Conservation (phyloP, 2,888 invertebrate genomes). For the Hedya salicella region DNA sequence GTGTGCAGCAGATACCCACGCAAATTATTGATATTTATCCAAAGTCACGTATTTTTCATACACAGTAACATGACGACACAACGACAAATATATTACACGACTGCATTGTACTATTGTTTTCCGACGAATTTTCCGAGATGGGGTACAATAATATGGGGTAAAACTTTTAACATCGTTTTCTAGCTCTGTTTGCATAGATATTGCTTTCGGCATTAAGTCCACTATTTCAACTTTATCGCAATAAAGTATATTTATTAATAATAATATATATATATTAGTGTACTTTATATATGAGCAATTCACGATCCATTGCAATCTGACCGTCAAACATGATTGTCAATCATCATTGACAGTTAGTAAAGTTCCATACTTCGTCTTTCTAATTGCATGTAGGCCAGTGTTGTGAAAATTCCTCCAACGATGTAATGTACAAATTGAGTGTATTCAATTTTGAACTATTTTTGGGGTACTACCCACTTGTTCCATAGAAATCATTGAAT, state of each 20-base stretch:
- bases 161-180: neutral
- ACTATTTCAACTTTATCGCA: neutral
- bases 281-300: too few species aligned
- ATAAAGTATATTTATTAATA: neutral
- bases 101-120: too few species aligned
- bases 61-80: too few species aligned
- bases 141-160: neutral
- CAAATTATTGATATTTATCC: too few species aligned
- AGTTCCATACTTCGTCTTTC: neutral
- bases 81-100: too few species aligned
- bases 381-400: neutral
- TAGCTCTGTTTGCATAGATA: neutral
- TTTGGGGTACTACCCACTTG: too few species aligned
- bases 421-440: constrained; percentile 22
- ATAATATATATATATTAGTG: neutral
- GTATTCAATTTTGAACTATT: constrained; percentile 20
- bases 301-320: too few species aligned
- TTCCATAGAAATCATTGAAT: too few species aligned
- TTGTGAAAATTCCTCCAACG: constrained; percentile 6
- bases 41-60: too few species aligned
- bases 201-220: neutral
- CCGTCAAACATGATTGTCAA: neutral
- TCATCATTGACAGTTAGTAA: neutral
- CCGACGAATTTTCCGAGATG: too few species aligned
- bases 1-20: too few species aligned